A percentile compares a stretch with the other conserved stretches of the same genome.
Conservation (phyloP, 1,140 invertebrate species). For the Microvelia longipes region DNA sequence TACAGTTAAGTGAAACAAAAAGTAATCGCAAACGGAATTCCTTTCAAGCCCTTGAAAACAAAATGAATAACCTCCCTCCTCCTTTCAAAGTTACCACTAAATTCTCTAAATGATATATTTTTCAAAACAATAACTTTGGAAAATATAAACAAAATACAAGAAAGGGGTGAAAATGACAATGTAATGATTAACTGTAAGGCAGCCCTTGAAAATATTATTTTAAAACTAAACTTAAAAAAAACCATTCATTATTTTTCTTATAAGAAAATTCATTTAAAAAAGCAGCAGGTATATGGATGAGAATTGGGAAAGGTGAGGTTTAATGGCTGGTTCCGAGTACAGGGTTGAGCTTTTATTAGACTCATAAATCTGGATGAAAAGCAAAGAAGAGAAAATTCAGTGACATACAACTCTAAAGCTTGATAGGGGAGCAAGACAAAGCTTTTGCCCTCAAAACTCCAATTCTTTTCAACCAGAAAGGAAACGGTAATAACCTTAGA, state of each 20-base stretch:
- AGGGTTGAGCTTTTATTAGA: background rate
- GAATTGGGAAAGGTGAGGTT: background rate
- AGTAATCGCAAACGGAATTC: background rate
- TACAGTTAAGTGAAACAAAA: background rate
- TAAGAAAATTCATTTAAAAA: background rate
- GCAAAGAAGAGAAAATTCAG: background rate
- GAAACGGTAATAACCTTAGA: background rate
- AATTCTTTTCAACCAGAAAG: background rate
- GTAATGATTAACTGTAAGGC: too few species aligned
- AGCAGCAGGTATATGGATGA: background rate
- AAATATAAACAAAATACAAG: too few species aligned
- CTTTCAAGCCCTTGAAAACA: background rate
- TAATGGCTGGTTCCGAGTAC: background rate
- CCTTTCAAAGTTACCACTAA: too few species aligned
- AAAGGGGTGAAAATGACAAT: too few species aligned
- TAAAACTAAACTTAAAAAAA: too few species aligned
- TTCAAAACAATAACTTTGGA: too few species aligned
- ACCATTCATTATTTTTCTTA: too few species aligned
- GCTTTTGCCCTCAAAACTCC: background rate
- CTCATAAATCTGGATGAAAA: background rate
- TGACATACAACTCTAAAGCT: background rate
- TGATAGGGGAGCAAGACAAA: background rate
- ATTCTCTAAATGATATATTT: too few species aligned
- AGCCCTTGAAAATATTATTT: too few species aligned
- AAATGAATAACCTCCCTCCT: too few species aligned